These are phyloP conservation scores for Sinocyclocheilus grahami DNA, from an alignment of 2,113 vertebrate genomes.

Conservation along the genomic window DNA sequence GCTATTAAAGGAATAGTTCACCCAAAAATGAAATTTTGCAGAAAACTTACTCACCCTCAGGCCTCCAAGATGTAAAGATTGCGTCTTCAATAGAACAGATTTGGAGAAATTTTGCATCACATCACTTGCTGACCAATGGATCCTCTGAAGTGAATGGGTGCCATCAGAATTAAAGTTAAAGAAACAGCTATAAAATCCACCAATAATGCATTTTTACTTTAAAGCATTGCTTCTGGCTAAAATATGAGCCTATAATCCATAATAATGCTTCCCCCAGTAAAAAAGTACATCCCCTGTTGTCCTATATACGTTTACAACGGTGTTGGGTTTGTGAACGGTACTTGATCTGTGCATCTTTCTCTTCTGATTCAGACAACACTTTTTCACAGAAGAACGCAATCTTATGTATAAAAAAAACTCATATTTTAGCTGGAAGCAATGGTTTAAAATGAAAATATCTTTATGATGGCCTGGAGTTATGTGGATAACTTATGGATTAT, in stretches of 20 bases:
- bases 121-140: background rate
- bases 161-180: background rate
- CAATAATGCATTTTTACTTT: background rate
- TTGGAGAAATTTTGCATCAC: background rate
- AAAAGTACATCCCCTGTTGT: too few species aligned
- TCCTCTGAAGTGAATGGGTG: background rate
- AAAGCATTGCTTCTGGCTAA: background rate
- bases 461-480: too few species aligned
- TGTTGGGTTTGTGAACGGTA: background rate
- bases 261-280: background rate
- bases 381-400: background rate
- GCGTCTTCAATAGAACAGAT: background rate
- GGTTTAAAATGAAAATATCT: too few species aligned
- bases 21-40: background rate
- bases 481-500: too few species aligned
- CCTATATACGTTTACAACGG: too few species aligned
- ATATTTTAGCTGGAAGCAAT: background rate
- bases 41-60: background rate
- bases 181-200: background rate
- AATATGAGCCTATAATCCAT: background rate
- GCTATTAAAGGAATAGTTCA: background rate
- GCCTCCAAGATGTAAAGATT: background rate
- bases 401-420: background rate
- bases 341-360: background rate
- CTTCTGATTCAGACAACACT: background rate